A percentile compares a stretch with the other conserved stretches of the same genome.
Conservation (phyloP, 2,113 vertebrate species). For the Conger conger region DNA sequence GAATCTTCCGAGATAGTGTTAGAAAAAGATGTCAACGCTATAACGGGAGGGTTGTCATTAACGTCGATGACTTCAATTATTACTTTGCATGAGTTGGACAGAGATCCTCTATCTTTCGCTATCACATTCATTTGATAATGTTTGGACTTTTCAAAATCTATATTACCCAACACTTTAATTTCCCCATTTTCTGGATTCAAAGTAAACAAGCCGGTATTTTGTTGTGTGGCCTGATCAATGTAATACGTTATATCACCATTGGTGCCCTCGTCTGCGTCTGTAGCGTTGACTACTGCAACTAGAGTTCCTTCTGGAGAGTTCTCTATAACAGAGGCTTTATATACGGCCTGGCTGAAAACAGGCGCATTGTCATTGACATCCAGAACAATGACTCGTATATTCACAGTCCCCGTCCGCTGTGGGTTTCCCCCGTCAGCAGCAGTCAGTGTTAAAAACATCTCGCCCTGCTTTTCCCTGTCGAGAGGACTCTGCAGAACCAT, state of each 20-base stretch:
- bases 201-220: slow-evolving; percentile 27
- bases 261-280: slow-evolving; percentile 35
- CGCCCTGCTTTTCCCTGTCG: slow-evolving; percentile 56
- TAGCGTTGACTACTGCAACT: slow-evolving; percentile 36
- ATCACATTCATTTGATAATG: slow-evolving; percentile 17
- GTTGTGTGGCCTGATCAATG: slow-evolving; percentile 34
- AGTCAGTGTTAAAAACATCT: slow-evolving; percentile 38
- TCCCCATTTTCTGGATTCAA: slow-evolving; percentile 18
- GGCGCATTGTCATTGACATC: slow-evolving; percentile 44
- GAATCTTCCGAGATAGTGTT: slow-evolving; percentile 48
- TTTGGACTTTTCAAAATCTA: slow-evolving; percentile 22
- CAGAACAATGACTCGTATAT: slow-evolving; percentile 37
- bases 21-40: neutral
- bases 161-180: neutral
- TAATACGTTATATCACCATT: slow-evolving; percentile 39
- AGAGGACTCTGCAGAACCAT: slow-evolving; percentile 54
- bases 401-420: slow-evolving; percentile 24
- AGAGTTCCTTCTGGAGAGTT: slow-evolving; percentile 23
- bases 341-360: slow-evolving; percentile 45
- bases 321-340: slow-evolving; percentile 43
- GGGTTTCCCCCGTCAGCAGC: slow-evolving; percentile 50
- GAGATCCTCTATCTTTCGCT: slow-evolving; percentile 18
- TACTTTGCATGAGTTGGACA: slow-evolving; percentile 14
- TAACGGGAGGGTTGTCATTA: slow-evolving; percentile 53
- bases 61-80: slow-evolving; percentile 51